Evolutionary conservation across 2,888 invertebrate species (phyloP).

Genomic region (Troides aeacus): DNA sequence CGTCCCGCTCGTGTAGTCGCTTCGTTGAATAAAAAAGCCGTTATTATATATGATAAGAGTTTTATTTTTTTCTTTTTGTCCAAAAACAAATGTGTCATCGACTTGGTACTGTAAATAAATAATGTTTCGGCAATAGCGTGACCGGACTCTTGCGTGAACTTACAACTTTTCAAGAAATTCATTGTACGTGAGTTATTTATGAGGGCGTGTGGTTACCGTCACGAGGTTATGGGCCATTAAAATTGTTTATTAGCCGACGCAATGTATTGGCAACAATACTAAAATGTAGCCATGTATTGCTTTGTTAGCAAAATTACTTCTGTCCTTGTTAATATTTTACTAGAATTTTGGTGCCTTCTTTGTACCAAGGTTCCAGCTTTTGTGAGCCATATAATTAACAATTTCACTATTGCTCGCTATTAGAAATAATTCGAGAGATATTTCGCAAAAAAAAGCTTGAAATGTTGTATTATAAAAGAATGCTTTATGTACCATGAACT

Average conservation of each 20-base stretch:
- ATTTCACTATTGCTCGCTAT: too few species aligned
- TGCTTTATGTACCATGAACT: too few species aligned
- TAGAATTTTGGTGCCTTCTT: not conserved
- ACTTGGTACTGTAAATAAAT: conserved; percentile 9
- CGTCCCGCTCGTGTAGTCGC: too few species aligned
- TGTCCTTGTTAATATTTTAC: not conserved
- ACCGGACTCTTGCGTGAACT: conserved; percentile 67
- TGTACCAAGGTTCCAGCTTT: too few species aligned
- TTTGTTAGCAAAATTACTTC: not conserved
- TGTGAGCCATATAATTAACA: too few species aligned
- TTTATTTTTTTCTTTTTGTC: not conserved
- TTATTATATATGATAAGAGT: not conserved
- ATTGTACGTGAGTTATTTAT: conserved; percentile 57
- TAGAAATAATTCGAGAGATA: too few species aligned
- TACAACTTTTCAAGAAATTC: conserved; percentile 77
- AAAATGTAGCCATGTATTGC: conserved; percentile 10
- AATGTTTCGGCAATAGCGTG: conserved; percentile 60
- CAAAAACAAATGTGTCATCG: not conserved
- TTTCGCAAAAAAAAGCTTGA: too few species aligned
- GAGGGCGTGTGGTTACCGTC: conserved; percentile 58
- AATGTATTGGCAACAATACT: conserved; percentile 35
- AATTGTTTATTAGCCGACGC: conserved; percentile 51
- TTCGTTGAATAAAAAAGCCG: too few species aligned
- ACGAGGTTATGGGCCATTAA: conserved; percentile 52
- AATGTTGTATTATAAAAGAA: too few species aligned